Conservation (phyloP, 2,888 invertebrate species). For the Callinectes sapidus region DNA sequence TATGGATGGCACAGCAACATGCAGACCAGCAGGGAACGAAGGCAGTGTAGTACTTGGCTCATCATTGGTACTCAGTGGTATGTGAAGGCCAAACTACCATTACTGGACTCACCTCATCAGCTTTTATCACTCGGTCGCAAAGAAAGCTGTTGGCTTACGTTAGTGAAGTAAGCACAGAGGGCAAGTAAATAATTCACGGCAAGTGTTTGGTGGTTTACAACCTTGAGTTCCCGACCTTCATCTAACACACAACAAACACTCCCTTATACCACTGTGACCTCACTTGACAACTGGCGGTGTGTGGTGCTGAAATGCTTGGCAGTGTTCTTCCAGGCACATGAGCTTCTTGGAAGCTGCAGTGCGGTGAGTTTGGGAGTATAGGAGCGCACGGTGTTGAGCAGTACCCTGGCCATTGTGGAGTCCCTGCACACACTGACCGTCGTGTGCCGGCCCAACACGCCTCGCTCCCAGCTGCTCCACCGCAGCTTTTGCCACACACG, state of each 20-base stretch:
- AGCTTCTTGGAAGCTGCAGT: conserved; percentile 25
- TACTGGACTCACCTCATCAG: neutral
- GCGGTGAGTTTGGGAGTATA: conserved; percentile 36
- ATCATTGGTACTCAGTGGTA: neutral
- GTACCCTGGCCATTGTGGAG: conserved; percentile 45
- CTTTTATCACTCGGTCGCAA: neutral
- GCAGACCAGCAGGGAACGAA: neutral
- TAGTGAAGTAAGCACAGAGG: neutral
- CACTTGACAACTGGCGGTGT: conserved; percentile 45
- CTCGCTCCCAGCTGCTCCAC: neutral
- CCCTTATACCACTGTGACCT: conserved; percentile 27
- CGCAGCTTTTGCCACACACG: neutral
- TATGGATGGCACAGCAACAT: neutral
- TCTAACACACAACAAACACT: neutral
- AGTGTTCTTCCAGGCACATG: conserved; percentile 34
- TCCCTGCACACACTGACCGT: conserved; percentile 12
- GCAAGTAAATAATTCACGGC: neutral
- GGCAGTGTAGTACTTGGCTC: neutral
- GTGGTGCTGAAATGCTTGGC: conserved; percentile 55
- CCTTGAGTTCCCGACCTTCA: neutral
- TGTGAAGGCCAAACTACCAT: neutral
- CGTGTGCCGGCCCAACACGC: neutral
- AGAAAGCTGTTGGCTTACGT: neutral
- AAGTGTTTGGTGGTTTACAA: conserved; percentile 9
- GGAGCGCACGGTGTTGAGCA: conserved; percentile 18